Base-by-base conservation (phyloP, 2,113 vertebrate genomes). In the Lophura nycthemera region DNA sequence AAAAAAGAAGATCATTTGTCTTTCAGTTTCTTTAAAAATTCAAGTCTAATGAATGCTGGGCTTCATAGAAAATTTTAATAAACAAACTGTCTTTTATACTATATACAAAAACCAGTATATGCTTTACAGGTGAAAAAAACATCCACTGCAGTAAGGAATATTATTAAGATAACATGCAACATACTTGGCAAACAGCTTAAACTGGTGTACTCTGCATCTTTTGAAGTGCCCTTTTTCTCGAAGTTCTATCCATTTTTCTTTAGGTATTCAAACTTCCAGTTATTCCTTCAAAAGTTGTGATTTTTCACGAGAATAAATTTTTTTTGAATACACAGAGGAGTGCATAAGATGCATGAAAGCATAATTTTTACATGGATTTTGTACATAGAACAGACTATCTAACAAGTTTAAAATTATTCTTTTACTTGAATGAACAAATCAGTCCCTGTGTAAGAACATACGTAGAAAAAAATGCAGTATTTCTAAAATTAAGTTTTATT, bases 11-110 rank as follows among this genome's bases (percentile, higher is more conserved):
- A 43, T 93, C 0, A 67, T 94, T 95, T 93, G 2, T 96, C 56
- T 92, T 92, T 85, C 80, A 93, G 52, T 95, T 97, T 97, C 77
- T 97, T 89, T 84, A 92, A 93, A 96, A 65, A 94, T 84, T 85
- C 69, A 95, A 89, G 86, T 84, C 94, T 95, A 92, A 83, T 94
- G 84, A 95, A 96, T 96, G 89, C 84, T 97, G 90, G 5, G 89
- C 88, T 96, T 96, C 79, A 86, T 48, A 54, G 42, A 92, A 95
- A 96, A 97, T 90, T 96, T 94, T 92, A 96, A 95, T 67, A 93
- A 90, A 70, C 42, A 93, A 92, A 52, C 34, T 92, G 74, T 91
- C 45, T 79, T 95, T 94, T 96, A 50, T 83, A 86, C 42, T 65
- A 79, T 54, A 82, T 78, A 85, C 67, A 92, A 88, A 96, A 95